A percentile compares a stretch with the other conserved stretches of the same genome.
Evolutionary conservation across 1,140 invertebrate species (phyloP).

Genomic region (Prorops nasuta): DNA sequence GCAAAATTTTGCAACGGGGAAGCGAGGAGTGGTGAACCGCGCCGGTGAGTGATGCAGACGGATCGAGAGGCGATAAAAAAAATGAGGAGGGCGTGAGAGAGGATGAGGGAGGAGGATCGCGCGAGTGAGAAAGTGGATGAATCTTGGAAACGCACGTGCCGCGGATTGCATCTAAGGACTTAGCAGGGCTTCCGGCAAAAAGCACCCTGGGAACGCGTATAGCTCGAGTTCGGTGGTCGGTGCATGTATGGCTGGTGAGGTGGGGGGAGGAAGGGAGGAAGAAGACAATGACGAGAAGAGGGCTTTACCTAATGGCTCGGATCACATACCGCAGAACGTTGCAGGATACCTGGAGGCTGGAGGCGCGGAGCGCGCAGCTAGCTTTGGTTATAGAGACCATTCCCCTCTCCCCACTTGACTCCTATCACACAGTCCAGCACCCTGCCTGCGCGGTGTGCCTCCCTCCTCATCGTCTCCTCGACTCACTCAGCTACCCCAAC

Average conservation of each 20-base stretch:
- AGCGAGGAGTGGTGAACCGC: no score
- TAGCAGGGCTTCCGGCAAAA: constrained; percentile 35
- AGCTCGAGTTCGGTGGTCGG: neutral
- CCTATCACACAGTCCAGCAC: no score
- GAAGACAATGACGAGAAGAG: constrained; percentile 14
- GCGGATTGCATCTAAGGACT: constrained; percentile 39
- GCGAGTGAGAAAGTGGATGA: constrained; percentile 28
- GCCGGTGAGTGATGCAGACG: no score
- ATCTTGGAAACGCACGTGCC: constrained; percentile 47
- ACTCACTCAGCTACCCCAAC: no score
- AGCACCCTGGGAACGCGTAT: constrained; percentile 31
- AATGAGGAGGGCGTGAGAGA: no score
- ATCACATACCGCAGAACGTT: constrained; percentile 40
- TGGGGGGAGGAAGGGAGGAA: neutral
- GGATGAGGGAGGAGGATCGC: no score
- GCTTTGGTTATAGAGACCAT: no score
- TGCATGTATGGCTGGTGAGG: neutral
- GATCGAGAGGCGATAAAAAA: no score
- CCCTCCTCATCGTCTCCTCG: no score
- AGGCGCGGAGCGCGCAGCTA: neutral
- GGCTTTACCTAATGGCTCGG: constrained; percentile 41
- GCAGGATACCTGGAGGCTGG: constrained; percentile 24
- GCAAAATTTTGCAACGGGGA: no score
- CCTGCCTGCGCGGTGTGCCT: no score
- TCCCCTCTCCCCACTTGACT: no score